Evolutionary conservation across 2,113 vertebrate genomes (phyloP), one percentile per base, ranked within the genome.

Genomic region (Nestor notabilis): DNA sequence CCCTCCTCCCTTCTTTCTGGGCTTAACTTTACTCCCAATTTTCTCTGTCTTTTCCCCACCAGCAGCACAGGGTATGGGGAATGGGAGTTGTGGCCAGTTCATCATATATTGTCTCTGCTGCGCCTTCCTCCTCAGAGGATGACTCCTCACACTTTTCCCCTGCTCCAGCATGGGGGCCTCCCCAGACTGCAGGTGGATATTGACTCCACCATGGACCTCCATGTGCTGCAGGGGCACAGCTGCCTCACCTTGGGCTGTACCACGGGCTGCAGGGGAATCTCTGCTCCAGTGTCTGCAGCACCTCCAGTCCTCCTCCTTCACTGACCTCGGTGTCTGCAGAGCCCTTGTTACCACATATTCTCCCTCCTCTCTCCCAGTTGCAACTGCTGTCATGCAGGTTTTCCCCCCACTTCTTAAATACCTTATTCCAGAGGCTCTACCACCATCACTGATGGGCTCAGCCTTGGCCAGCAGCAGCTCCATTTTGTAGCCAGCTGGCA

Each of bases 261-360:
- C 71, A 21, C 2, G 5, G 47, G 24, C 13, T 5, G 24, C 35
- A 50, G 24, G 24, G 4, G 2, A n/a, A 71, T 24, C 55, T 71
- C 39, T 71, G n/a, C 41, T 79, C 53, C 0, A 2, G 64, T 4
- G 1, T 13, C n/a, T 53, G 63, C 8, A n/a, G 9, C 19, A 13
- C 23, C 23, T 83, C 33, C 44, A 28, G 4, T 9, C 8, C 5
- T 60, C 37, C 37, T 49, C 12, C 61, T 29, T 31, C 41, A 15
- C 29, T 47, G 47, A 19, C n/a, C 1, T 0, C 21, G 3, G 20
- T 10, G n/a, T 8, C 47, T 25, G 63, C 79, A 19, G 0, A 0
- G n/a, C 71, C 55, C n/a, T 8, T 63, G 13, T 39, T 84, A 9
- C 55, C 72, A 49, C 21, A 1, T 37, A 6, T 9, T 37, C 55